Evolutionary conservation across 1,140 invertebrate genomes (phyloP).

Genomic region (Protaetia brevitarsis): DNA sequence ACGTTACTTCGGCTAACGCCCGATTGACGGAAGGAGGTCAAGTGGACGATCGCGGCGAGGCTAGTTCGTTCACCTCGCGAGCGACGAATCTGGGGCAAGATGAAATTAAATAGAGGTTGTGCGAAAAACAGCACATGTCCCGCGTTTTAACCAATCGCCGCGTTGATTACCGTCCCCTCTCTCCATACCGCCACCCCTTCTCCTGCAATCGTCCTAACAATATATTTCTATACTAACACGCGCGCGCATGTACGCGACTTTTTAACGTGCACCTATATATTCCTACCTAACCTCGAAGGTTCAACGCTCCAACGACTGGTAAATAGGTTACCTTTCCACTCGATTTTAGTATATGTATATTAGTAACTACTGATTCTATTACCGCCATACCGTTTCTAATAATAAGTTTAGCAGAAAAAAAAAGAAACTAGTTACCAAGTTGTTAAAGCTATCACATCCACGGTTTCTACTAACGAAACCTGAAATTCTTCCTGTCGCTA

Average conservation of each 20-base stretch:
- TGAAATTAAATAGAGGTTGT: constrained; percentile 50
- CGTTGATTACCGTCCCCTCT: constrained; percentile 32
- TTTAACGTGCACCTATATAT: constrained; percentile 4
- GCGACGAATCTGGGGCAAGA: constrained; percentile 48
- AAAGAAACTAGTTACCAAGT: no score
- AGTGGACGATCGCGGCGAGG: constrained; percentile 32
- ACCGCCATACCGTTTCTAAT: no score
- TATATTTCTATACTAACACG: background rate
- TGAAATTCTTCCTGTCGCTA: no score
- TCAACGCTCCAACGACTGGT: constrained; percentile 42
- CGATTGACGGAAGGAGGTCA: constrained; percentile 38
- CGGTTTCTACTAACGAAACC: no score
- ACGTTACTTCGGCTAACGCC: background rate
- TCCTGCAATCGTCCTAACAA: background rate
- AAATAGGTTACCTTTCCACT: constrained; percentile 48
- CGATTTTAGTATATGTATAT: constrained; percentile 18
- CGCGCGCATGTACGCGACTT: background rate
- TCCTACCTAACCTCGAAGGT: constrained; percentile 38
- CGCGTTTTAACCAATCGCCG: constrained; percentile 36
- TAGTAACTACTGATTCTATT: background rate
- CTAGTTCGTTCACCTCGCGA: constrained; percentile 46
- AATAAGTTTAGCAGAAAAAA: no score
- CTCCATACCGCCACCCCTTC: constrained; percentile 18
- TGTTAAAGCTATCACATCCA: no score
- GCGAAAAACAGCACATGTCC: constrained; percentile 43